phyloP scores from a whole-genome alignment of 2,113 vertebrate species.

The Herpailurus yagouaroundi region DNA sequence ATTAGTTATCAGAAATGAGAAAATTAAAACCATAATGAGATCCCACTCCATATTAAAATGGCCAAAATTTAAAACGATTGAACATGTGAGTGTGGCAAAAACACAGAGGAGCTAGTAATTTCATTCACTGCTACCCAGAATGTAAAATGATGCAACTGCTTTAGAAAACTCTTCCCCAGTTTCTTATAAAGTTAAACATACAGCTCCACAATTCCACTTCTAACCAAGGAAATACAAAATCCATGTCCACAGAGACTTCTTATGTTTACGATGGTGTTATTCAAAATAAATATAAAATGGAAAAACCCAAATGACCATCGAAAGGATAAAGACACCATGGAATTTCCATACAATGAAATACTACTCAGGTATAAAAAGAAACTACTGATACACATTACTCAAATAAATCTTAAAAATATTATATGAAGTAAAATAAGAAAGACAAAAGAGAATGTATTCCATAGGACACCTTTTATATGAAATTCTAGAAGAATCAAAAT shows the following conservation, averaged over 20 bases:
- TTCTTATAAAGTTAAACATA: background rate
- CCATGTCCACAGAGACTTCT: background rate
- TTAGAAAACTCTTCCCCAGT: background rate
- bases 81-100: background rate
- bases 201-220: background rate
- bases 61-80: background rate
- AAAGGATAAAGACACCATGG: background rate
- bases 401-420: background rate
- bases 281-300: background rate
- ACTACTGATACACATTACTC: background rate
- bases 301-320: background rate
- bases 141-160: background rate
- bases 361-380: background rate
- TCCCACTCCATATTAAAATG: background rate
- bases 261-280: background rate
- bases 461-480: background rate
- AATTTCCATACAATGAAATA: background rate
- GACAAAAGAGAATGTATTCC: background rate
- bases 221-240: background rate
- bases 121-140: background rate
- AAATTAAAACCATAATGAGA: background rate
- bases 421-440: background rate
- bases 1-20: background rate
- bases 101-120: background rate
- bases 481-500: background rate